These are phyloP conservation scores for Protobothrops mucrosquamatus DNA, from an alignment of 2,113 vertebrate genomes.

Conservation along the genomic window DNA sequence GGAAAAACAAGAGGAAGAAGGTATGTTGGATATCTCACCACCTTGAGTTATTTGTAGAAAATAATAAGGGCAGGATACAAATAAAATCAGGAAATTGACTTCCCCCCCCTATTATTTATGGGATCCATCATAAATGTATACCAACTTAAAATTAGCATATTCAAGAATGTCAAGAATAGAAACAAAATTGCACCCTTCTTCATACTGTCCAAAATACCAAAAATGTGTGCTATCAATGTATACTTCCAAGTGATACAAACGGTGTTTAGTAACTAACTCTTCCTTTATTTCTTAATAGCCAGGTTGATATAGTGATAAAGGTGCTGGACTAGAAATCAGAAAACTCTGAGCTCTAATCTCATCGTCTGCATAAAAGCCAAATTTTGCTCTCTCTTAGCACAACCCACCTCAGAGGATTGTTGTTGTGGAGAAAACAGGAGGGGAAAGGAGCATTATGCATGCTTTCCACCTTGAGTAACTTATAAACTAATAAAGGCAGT, in stretches of 20 bases:
- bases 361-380: background rate
- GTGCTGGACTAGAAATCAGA: background rate
- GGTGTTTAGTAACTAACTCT: background rate
- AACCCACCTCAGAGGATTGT: background rate
- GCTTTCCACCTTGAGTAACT: background rate
- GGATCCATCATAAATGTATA: background rate
- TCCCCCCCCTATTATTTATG: background rate
- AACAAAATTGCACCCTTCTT: background rate
- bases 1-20: background rate
- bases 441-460: background rate
- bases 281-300: background rate
- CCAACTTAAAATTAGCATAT: background rate
- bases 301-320: background rate
- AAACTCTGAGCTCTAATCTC: background rate
- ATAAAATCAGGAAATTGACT: background rate
- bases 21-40: background rate
- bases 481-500: no score
- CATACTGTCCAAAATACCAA: background rate
- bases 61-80: background rate
- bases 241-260: background rate
- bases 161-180: background rate
- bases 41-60: background rate
- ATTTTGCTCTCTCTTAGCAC: background rate
- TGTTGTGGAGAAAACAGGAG: background rate
- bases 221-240: background rate